Evolutionary conservation across 2,888 invertebrate genomes (phyloP).

Genomic region (Amorpha juglandis): DNA sequence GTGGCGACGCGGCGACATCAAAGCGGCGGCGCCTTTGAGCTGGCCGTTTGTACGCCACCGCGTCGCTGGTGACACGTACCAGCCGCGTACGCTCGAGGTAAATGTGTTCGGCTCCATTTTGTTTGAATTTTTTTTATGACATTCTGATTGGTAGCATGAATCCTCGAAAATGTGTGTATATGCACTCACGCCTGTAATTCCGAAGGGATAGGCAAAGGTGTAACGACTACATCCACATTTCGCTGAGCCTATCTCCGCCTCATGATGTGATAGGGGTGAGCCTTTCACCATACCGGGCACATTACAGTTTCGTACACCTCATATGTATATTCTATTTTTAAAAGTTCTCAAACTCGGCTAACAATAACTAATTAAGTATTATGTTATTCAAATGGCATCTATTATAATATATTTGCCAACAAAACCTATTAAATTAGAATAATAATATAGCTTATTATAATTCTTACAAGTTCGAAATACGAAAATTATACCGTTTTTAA

Average conservation of each 20-base stretch:
- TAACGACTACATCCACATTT: too few species aligned
- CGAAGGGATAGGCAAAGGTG: too few species aligned
- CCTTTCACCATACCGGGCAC: too few species aligned
- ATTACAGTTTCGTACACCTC: too few species aligned
- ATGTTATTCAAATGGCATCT: background rate
- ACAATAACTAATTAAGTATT: background rate
- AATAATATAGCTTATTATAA: constrained; percentile 8
- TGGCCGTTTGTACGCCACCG: constrained; percentile 57
- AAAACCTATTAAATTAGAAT: constrained; percentile 6
- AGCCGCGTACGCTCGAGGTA: constrained; percentile 37
- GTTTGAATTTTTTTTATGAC: background rate
- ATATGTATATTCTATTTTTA: too few species aligned
- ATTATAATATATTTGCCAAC: constrained; percentile 7
- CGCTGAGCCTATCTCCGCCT: too few species aligned
- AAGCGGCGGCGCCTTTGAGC: constrained; percentile 68
- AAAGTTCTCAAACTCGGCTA: background rate
- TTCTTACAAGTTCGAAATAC: constrained; percentile 21
- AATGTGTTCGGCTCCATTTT: constrained; percentile 9
- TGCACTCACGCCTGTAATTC: too few species aligned
- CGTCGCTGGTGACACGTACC: constrained; percentile 63
- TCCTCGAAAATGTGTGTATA: background rate
- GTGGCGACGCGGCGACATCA: constrained; percentile 65
- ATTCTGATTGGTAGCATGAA: background rate
- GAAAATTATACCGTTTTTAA: constrained; percentile 19
- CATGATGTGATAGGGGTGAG: too few species aligned